Evolutionary conservation across 2,797 vertebrate species (phyloP), one percentile per base, ranked within the genome.

Genomic region (Siniperca undulata): DNA sequence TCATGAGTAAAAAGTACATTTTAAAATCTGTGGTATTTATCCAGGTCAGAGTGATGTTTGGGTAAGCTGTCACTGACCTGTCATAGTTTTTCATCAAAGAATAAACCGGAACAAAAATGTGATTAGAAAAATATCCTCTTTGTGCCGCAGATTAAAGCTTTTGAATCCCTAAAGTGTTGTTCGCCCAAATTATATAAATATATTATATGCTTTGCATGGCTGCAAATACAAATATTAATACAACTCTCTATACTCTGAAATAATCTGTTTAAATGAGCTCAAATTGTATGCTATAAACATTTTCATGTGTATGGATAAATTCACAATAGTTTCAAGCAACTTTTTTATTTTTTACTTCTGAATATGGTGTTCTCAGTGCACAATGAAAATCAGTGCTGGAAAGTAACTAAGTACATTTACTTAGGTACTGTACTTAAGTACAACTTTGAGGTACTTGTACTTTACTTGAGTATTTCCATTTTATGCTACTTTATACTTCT

Each of bases 71-170:
- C 70, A 17, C 52, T 71, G 77, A 80, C 64, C 68, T 78, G 58
- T 81, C 62, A 52, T 38, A n/a, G 34, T 61, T 72, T 60, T 65
- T 61, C 44, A 53, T 77, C 11, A 71, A 78, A 83, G 64, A 77
- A 83, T 71, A 24, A 77, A 72, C 13, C 3, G 3, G 27, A 78
- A 60, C 38, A 44, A 74, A 86, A 86, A 82, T 86, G 58, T 36
- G 69, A 89, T 88, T 76, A 85, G 64, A 81, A 65, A 69, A 83
- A 84, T 38, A 76, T 89, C 78, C 69, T 68, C 76, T 85, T 76
- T 86, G 79, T 81, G 64, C 27, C 22, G 2, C 68, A 71, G 82
- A 88, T 86, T 67, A 85, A 75, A 84, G 36, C 16, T 61, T 65
- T 74, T 74, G 13, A 78, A 75, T 89, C 64, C 14, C 55, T 20